phyloP scores from a whole-genome alignment of 1,140 invertebrate genomes.

The Drosophila dunni region DNA sequence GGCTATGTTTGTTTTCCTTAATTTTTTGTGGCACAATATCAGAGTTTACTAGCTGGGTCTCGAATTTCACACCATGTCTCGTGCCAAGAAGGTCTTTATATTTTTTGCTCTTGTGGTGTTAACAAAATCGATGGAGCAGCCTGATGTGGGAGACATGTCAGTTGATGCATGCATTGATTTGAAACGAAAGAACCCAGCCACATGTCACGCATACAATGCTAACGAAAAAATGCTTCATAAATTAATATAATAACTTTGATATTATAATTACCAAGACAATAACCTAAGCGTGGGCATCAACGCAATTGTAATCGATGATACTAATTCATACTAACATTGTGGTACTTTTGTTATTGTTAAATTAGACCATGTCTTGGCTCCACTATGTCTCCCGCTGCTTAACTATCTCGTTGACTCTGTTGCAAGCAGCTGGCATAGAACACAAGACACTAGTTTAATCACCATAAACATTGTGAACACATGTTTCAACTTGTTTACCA shows the following conservation, averaged over 20 bases:
- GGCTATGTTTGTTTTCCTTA: slow-evolving; percentile 25
- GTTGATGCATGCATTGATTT: slow-evolving; percentile 42
- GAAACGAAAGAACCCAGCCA: slow-evolving; percentile 29
- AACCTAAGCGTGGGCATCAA: not conserved
- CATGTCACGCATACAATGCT: slow-evolving; percentile 12
- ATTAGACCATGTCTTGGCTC: not conserved
- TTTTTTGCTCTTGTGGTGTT: slow-evolving; percentile 2
- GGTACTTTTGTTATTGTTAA: not conserved
- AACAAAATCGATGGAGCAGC: slow-evolving; percentile 40
- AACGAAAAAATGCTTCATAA: slow-evolving; percentile 16
- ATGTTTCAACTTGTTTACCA: slow-evolving; percentile 59
- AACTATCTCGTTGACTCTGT: not conserved
- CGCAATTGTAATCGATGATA: no score
- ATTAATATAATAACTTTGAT: slow-evolving; percentile 16
- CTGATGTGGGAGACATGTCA: slow-evolving; percentile 43
- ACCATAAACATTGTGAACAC: slow-evolving; percentile 64
- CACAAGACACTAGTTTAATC: slow-evolving; percentile 65
- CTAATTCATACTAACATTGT: no score
- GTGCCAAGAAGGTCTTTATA: slow-evolving; percentile 37
- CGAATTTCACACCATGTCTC: slow-evolving; percentile 27
- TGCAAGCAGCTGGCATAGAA: slow-evolving; percentile 7
- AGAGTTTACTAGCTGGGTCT: slow-evolving; percentile 30
- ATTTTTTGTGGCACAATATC: slow-evolving; percentile 43
- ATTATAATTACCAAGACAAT: not conserved
- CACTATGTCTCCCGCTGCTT: not conserved